Base-by-base conservation (phyloP, 2,113 vertebrate species). In the Lucifuga dentata region DNA sequence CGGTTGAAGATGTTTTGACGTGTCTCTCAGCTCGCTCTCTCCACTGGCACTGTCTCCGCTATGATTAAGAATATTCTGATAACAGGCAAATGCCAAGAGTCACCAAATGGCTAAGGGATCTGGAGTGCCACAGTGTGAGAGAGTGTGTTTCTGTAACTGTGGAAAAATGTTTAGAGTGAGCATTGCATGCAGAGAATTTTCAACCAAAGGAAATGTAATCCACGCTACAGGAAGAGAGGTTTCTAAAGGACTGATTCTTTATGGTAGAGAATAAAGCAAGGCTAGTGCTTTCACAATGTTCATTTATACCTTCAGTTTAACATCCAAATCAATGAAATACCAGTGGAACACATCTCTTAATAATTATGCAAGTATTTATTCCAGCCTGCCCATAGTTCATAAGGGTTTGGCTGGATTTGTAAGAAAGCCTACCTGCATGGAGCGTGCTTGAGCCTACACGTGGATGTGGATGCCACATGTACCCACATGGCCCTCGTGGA, bases 1-100 rank as follows among this genome's bases (percentile, higher is more conserved):
- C 88, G 90, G 85, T 92, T 90, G 86, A 56, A 92, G 80, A 89
- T 90, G 90, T 89, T 92, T 91, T 92, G 90, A 92, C 89, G 83
- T 86, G 89, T 83, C 86, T 90, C 82, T 87, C 82, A 56, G 78
- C 86, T 88, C 62, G 72, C 80, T 89, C 81, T 82, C 88, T 90
- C 78, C 76, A 83, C 85, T 87, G 89, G 80, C 83, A 79, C 78
- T 86, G 83, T 88, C 85, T 90, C 84, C 76, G 51, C 85, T 82
- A 83, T 88, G 88, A 91, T 91, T 91, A 92, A 86, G 85, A 85
- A 90, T 87, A 90, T 86, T 88, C 86, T 83, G 85, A 90, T 90
- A 90, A 90, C 86, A 87, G 85, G 83, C 83, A 87, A 90, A 91
- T 81, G 86, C 78, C 86, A 88, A 85, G 82, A 91, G 83, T 89